phyloP scores from a whole-genome alignment of 92 coral and sea anemone genomes.

The Isaurus tuberculatus region DNA sequence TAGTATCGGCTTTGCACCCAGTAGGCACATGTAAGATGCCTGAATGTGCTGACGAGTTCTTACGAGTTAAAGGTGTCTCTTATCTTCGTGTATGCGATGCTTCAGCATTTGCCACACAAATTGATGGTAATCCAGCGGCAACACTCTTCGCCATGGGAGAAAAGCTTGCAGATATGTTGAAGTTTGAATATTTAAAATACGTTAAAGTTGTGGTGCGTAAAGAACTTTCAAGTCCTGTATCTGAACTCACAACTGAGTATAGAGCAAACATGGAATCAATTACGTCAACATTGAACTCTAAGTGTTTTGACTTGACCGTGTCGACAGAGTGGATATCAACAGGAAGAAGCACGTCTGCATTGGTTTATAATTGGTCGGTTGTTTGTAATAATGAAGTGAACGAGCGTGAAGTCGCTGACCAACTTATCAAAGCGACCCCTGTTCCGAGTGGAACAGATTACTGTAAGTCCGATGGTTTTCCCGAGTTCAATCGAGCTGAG shows the following conservation, averaged over 20 bases:
- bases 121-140: constrained; percentile 63
- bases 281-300: no score
- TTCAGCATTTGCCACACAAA: constrained; percentile 62
- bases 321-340: constrained; percentile 22
- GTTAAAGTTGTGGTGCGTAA: constrained; percentile 13
- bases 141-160: constrained; percentile 59
- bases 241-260: not conserved
- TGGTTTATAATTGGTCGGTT: not conserved
- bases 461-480: constrained; percentile 19
- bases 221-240: constrained; percentile 12
- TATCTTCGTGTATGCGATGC: constrained; percentile 57
- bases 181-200: constrained; percentile 23
- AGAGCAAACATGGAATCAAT: not conserved
- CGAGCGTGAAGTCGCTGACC: not conserved
- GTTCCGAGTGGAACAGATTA: not conserved
- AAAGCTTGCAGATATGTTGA: constrained; percentile 61
- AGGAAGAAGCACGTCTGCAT: constrained; percentile 24
- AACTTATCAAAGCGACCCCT: not conserved
- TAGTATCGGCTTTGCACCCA: constrained; percentile 59
- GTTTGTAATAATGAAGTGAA: not conserved
- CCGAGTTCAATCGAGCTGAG: constrained; percentile 6
- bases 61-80: constrained; percentile 49
- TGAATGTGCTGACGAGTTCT: constrained; percentile 50
- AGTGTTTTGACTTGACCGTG: no score
- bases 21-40: constrained; percentile 65